Conservation (phyloP, 1,140 invertebrate genomes). For the Hylyphantes graminicola region DNA sequence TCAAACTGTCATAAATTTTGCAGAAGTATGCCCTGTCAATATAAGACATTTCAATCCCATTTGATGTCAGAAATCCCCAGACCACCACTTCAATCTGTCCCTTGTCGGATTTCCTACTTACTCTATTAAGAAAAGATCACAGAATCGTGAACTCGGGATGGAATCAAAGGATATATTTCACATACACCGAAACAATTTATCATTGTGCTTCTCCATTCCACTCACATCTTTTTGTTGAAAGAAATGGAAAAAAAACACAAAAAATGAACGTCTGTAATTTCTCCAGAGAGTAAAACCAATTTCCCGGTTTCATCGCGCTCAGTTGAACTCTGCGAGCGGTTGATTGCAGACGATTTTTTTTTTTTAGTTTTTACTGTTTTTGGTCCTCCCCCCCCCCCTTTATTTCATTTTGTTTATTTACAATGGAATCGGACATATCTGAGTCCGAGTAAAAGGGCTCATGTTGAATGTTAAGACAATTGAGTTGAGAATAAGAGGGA, state of each 20-base stretch:
- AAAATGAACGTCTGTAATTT: constrained; percentile 45
- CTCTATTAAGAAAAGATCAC: constrained; percentile 29
- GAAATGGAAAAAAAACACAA: constrained; percentile 1
- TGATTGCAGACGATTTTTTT: constrained; percentile 40
- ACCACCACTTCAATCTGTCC: too few relatives aligned
- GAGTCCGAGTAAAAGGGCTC: too few relatives aligned
- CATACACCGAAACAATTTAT: constrained; percentile 39
- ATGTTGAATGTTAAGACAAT: too few relatives aligned
- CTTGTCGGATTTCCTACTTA: too few relatives aligned
- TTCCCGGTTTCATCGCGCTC: constrained; percentile 46
- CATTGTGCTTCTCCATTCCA: constrained; percentile 37
- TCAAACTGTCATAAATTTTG: too few relatives aligned
- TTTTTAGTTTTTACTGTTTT: background rate
- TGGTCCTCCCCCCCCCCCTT: constrained; percentile 8
- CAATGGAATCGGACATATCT: constrained; percentile 12
- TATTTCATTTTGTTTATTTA: constrained; percentile 56
- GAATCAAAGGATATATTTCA: constrained; percentile 21
- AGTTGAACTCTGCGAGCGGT: constrained; percentile 45
- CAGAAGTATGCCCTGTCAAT: too few relatives aligned
- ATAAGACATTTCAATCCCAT: too few relatives aligned
- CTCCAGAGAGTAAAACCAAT: constrained; percentile 46
- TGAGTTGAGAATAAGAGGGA: too few relatives aligned
- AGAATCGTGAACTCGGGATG: background rate
- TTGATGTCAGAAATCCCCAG: too few relatives aligned
- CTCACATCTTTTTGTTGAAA: constrained; percentile 38